These are phyloP conservation scores for Amiota communis DNA, from an alignment of 2,888 invertebrate species.

Conservation along the genomic window DNA sequence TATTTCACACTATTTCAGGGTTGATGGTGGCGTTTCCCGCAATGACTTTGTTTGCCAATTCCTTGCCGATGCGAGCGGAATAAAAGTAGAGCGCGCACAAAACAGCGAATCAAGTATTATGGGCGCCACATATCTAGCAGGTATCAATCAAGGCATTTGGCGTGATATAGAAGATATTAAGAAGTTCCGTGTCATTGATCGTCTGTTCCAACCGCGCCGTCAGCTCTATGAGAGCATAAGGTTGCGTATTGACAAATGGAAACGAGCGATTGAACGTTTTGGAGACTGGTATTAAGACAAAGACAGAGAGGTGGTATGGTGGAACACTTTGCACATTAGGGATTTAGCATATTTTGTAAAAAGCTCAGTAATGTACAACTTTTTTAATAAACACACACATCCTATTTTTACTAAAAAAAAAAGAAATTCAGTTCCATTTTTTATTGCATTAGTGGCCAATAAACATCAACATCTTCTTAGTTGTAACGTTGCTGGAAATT, in stretches of 20 bases:
- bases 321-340: too few species aligned
- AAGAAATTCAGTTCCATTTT: too few species aligned
- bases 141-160: constrained; percentile 87
- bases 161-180: constrained; percentile 79
- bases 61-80: constrained; percentile 86
- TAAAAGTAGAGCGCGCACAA: constrained; percentile 82
- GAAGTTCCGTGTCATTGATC: constrained; percentile 77
- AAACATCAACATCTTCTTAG: constrained; percentile 40
- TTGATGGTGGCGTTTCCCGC: constrained; percentile 96
- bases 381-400: too few species aligned
- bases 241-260: constrained; percentile 65
- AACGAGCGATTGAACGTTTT: constrained; percentile 66
- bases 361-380: too few species aligned
- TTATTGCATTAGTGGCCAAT: too few species aligned
- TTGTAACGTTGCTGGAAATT: constrained; percentile 82
- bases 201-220: constrained; percentile 77
- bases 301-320: too few species aligned
- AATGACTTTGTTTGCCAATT: constrained; percentile 94
- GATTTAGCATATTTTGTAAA: too few species aligned
- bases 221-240: constrained; percentile 53
- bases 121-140: constrained; percentile 91
- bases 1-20: constrained; percentile 75
- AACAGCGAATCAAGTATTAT: constrained; percentile 87
- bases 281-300: constrained; percentile 65
- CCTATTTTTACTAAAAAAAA: too few species aligned